Conservation (phyloP, 2,797 vertebrate genomes). For the Onychomys leucogaster region DNA sequence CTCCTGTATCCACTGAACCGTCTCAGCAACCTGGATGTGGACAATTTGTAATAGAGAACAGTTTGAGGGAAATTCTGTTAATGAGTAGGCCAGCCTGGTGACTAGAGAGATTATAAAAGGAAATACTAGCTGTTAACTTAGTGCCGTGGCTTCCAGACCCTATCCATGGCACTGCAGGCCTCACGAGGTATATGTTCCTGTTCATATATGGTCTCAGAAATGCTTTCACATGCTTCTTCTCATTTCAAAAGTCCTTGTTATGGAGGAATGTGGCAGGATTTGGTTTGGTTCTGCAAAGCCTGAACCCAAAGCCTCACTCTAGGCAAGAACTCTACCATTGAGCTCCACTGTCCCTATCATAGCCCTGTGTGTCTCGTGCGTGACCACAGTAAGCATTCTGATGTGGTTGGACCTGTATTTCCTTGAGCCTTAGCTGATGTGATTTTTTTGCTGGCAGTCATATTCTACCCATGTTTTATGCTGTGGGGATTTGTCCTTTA, state of each 20-base stretch:
- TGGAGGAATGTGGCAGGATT: neutral
- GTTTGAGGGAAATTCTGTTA: neutral
- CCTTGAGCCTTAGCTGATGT: neutral
- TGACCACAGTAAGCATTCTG: neutral
- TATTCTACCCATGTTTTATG: neutral
- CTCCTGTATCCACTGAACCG: neutral
- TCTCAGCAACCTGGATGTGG: neutral
- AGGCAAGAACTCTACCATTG: neutral
- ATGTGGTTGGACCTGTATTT: neutral
- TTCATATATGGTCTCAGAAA: neutral
- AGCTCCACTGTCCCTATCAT: neutral
- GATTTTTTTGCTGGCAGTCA: neutral
- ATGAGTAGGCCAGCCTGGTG: neutral
- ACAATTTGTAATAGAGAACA: constrained; percentile 25
- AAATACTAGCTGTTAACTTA: neutral
- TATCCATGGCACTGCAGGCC: neutral
- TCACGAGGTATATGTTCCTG: neutral
- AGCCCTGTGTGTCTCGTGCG: neutral
- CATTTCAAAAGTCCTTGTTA: neutral
- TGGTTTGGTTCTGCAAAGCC: neutral
- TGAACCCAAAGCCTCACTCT: too few species aligned
- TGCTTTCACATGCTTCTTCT: neutral
- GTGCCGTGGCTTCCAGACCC: neutral
- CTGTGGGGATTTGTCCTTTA: neutral
- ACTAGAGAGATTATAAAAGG: neutral